phyloP scores from a whole-genome alignment of 2,888 invertebrate species.

The Uropetala carovei region DNA sequence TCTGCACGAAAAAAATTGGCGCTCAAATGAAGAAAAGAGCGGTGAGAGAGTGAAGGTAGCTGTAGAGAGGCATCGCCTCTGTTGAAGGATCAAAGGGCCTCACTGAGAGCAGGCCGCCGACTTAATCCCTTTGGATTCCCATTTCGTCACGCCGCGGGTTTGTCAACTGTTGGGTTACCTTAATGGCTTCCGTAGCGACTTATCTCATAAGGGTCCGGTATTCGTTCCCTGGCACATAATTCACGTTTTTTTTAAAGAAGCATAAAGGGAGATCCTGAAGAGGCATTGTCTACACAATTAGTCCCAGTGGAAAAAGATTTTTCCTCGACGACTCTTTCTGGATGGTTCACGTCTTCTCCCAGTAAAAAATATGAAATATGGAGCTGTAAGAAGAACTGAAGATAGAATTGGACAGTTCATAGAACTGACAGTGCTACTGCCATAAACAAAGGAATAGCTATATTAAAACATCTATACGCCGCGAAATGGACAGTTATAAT shows the following conservation, averaged over 20 bases:
- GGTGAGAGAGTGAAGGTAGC: too few species aligned
- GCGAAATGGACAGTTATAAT: too few species aligned
- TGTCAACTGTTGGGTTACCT: not conserved
- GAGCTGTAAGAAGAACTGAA: too few species aligned
- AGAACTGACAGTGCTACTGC: too few species aligned
- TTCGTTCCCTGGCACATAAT: conserved; percentile 14
- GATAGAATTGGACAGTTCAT: too few species aligned
- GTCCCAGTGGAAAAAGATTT: not conserved
- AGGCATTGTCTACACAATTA: conserved; percentile 42
- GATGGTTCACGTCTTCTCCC: not conserved
- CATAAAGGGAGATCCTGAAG: conserved; percentile 28
- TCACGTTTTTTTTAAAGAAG: conserved; percentile 4
- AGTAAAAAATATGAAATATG: not conserved
- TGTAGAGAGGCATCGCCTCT: too few species aligned
- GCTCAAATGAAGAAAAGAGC: too few species aligned
- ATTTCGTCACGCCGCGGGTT: conserved; percentile 39
- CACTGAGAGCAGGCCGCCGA: not conserved
- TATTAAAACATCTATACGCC: too few species aligned
- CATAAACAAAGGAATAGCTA: too few species aligned
- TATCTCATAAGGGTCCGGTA: not conserved
- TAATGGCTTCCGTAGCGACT: conserved; percentile 25
- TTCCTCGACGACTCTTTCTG: not conserved
- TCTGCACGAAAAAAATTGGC: too few species aligned
- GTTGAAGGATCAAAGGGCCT: too few species aligned
- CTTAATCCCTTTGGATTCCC: not conserved